phyloP scores from a whole-genome alignment of 2,888 invertebrate genomes.

The Papilio demoleus region DNA sequence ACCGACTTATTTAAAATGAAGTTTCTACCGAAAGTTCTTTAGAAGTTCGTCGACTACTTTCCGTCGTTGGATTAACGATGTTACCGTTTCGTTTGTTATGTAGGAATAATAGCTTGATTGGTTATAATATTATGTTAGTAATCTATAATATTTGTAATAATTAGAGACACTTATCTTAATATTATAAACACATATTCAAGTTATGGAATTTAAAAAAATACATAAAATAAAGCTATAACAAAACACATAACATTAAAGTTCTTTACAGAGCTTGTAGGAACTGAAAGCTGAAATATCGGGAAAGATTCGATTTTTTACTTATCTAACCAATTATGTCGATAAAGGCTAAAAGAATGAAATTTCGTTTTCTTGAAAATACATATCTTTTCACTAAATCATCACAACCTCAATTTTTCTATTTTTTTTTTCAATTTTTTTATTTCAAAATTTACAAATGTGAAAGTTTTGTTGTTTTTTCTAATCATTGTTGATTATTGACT shows the following conservation, averaged over 20 bases:
- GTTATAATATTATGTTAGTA: slow-evolving; percentile 60
- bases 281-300: not conserved
- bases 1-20: slow-evolving; percentile 60
- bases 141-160: slow-evolving; percentile 58
- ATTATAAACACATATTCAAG: slow-evolving; percentile 9
- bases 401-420: too few relatives aligned
- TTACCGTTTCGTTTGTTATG: slow-evolving; percentile 59
- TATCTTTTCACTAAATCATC: not conserved
- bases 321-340: not conserved
- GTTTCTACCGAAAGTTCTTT: slow-evolving; percentile 44
- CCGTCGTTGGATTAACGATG: slow-evolving; percentile 56
- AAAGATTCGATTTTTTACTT: not conserved
- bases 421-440: too few relatives aligned
- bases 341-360: not conserved
- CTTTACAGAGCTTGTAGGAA: not conserved
- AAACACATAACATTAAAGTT: not conserved
- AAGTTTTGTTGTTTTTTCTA: too few relatives aligned
- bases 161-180: slow-evolving; percentile 42
- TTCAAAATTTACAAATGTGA: not conserved
- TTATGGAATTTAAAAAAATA: not conserved
- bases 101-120: slow-evolving; percentile 63
- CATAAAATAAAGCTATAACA: not conserved
- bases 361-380: not conserved
- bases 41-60: slow-evolving; percentile 47
- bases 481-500: too few relatives aligned